Evolutionary conservation across 1,140 invertebrate species (phyloP), one percentile per base, ranked within the genome.

Genomic region (Galendromus occidentalis): DNA sequence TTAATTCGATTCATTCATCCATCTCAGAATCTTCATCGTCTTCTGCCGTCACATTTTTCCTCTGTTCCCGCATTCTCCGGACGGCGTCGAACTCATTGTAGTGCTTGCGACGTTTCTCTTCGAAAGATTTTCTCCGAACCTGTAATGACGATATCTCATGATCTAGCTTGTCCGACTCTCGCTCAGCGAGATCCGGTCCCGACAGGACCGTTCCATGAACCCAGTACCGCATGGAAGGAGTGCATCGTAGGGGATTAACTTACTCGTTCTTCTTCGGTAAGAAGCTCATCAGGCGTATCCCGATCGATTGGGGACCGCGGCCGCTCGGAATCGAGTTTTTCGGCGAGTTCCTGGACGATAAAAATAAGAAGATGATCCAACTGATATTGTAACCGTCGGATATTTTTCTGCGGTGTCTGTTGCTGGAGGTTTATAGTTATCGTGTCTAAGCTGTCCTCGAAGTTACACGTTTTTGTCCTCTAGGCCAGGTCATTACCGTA

Each of bases 101-200:
- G 51, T 59, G 51, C 22, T 59, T 59, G 51, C 51, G 51, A 33
- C 51, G 51, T 59, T 59, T 59, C 51, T 59, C 51, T 22, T 59
- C 51, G 25, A 59, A 59, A 1, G 51, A 59, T 33, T 59, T 59
- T 9, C 51, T n/a, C 33, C 51, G 12, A 2, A 59, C 22, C 51
- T 59, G 51, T 22, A 39, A 9, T 20, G 22, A 25, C 17, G 2
- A 59, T 59, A 6, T 22, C 25, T 17, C 22, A 14, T 20, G 22
- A 20, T 59, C n/a, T 14, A 20, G 9, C 20, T 17, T 17, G n/a
- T 59, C 25, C 33, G 25, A 59, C 14, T 47, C 7, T n/a, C 45
- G 14, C 28, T 47, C 45, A 12, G n/a, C n/a, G n/a, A n/a, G n/a
- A n/a, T n/a, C n/a, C n/a, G n/a, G n/a, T n/a, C n/a, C n/a, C n/a